phyloP scores from a whole-genome alignment of 2,888 invertebrate genomes.

The Aphidius colemani region DNA sequence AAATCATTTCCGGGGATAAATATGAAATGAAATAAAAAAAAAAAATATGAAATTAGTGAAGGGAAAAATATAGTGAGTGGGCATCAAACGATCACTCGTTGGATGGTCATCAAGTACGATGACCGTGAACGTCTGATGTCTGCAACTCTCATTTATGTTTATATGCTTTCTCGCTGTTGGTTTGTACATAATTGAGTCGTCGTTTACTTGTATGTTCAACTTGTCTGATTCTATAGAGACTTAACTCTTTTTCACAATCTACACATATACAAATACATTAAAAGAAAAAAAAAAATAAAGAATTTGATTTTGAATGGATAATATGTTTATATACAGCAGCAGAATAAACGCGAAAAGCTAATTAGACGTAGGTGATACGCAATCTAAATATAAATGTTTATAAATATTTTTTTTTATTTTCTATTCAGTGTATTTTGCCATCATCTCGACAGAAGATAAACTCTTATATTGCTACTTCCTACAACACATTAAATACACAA shows the following conservation, averaged over 20 bases:
- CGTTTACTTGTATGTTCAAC: not conserved
- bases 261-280: not conserved
- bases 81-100: no score
- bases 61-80: no score
- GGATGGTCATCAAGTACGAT: no score
- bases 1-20: no score
- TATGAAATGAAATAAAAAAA: no score
- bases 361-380: conserved; percentile 16
- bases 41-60: no score
- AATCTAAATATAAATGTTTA: conserved; percentile 9
- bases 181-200: conserved; percentile 14
- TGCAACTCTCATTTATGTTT: not conserved
- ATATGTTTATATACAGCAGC: conserved; percentile 13
- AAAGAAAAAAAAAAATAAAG: not conserved
- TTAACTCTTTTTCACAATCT: no score
- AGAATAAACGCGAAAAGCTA: conserved; percentile 16
- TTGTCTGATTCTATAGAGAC: no score
- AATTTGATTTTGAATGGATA: conserved; percentile 2
- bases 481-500: no score
- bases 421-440: conserved; percentile 16
- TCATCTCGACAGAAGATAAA: not conserved
- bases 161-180: not conserved
- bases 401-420: not conserved
- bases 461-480: not conserved
- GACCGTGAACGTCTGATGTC: no score